A percentile compares a stretch with the other conserved stretches of the same genome.
Conservation (phyloP, 2,888 invertebrate species). For the Lysandra coridon region DNA sequence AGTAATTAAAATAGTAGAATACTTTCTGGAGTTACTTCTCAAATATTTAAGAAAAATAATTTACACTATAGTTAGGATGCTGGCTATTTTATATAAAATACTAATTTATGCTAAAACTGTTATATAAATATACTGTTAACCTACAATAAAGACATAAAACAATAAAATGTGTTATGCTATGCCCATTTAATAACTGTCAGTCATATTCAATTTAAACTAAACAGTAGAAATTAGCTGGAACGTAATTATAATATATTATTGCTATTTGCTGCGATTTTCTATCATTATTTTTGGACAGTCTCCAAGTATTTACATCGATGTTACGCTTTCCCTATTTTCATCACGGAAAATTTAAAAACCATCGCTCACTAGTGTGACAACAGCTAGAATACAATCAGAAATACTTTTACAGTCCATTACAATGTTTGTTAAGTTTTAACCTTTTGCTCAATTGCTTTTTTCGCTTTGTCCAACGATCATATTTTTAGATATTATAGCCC, state of each 20-base stretch:
- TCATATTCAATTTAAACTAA: conserved; percentile 41
- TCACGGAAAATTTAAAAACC: conserved; percentile 78
- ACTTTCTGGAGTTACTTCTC: background rate
- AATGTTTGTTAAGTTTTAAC: conserved; percentile 51
- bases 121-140: background rate
- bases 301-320: conserved; percentile 74
- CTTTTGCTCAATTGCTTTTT: conserved; percentile 32
- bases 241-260: conserved; percentile 36
- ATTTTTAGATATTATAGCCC: background rate
- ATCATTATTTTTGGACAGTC: conserved; percentile 70
- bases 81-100: background rate
- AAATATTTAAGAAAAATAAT: background rate
- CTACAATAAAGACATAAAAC: background rate
- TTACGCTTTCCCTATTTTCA: conserved; percentile 80
- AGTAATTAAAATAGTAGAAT: background rate
- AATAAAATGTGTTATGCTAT: background rate
- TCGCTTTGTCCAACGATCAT: conserved; percentile 12
- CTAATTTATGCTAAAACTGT: background rate
- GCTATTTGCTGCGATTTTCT: conserved; percentile 56
- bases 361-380: conserved; percentile 78
- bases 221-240: conserved; percentile 45
- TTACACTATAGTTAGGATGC: background rate
- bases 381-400: conserved; percentile 75
- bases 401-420: conserved; percentile 76
- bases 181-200: conserved; percentile 1